Base-by-base conservation (phyloP, 2,113 vertebrate genomes). In the Sinocyclocheilus anshuiensis region DNA sequence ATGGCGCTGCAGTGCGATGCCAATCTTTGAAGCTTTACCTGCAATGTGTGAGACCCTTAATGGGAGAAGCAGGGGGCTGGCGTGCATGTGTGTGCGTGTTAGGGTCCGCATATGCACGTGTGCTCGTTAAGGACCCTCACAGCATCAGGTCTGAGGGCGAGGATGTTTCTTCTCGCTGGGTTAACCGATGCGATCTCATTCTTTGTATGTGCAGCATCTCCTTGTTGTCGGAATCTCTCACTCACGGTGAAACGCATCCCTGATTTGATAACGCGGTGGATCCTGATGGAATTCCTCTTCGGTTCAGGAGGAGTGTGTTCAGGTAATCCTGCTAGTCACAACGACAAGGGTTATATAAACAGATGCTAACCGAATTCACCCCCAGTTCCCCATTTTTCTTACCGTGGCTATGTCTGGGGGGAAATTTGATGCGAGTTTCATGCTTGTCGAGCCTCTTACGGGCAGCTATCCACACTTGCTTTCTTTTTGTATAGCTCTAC, bases 11-110 rank as follows among this genome's bases (percentile, higher is more conserved):
- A 36, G 74, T 55, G 59, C 45, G 16, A 83, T 81, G 18, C 83
- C 59, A 50, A 57, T 77, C 77, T 89, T 81, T 88, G 86, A 85
- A 87, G 89, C 83, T 77, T 77, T 83, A 89, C 89, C 89, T 90
- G 89, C 88, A 83, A 82, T 76, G 75, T 87, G 79, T 65, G 55
- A 72, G 84, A 82, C 83, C 86, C 86, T 86, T 50, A 48, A 75
- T 83, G 86, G 36, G 80, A 72, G 55, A 81, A 55, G 71, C 71
- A 71, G 67, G 84, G 71, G 88, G 79, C 74, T 11, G 6, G 36
- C 6, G 80, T 57, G 42, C 84, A 22, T 59, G 20, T 59, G 76
- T 26, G 67, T 4, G 69, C 42, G 79, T 72, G 84, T 36, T 78
- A 55, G 87, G 55, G 87, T 84, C 57, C 48, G 86, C 59, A 75